Evolutionary conservation across 2,113 vertebrate genomes (phyloP), one percentile per base, ranked within the genome.

Genomic region (Scomber scombrus): DNA sequence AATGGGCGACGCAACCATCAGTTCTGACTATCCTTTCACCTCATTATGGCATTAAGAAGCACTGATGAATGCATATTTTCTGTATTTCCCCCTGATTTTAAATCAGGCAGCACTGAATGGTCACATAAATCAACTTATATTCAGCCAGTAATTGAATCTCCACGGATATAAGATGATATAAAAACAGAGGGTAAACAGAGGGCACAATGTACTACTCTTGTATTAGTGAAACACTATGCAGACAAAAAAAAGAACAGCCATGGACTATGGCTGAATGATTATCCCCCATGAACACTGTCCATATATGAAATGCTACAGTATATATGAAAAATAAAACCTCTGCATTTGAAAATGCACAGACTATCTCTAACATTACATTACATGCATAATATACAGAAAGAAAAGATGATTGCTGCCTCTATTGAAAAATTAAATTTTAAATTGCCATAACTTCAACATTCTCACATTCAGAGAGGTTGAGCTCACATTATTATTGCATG

Each of bases 131-230:
- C 81, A 90, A 31, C 47, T 26, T 60, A 57, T 81, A 83, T 87
- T 86, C 66, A 86, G 21, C 71, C 66, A 79, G 79, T 89, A 91
- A 91, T 88, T 91, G 81, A 90, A 89, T 88, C 80, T 84, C 87
- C 51, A 52, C 49, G 72, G 87, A 88, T 75, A 70, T 77, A 34
- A 64, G 52, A 83, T 83, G 50, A 83, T 73, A 26, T 74, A 58
- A 85, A 88, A 85, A 76, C 63, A 81, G 76, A 84, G 81, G 89
- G 77, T 82, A 89, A 86, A 86, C 83, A 82, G 60, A 55, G 85
- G 71, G 74, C 79, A 85, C 18, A 79, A 29, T 80, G 43, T 69
- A 47, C 49, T 56, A 60, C 64, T 78, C 57, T 47, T 72, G 40
- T 69, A 62, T 61, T 40, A 66, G 66, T 11, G 11, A 49, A 84